Evolutionary conservation across 1,140 invertebrate species (phyloP), one percentile per base, ranked within the genome.

Genomic region (Cephus cinctus): DNA sequence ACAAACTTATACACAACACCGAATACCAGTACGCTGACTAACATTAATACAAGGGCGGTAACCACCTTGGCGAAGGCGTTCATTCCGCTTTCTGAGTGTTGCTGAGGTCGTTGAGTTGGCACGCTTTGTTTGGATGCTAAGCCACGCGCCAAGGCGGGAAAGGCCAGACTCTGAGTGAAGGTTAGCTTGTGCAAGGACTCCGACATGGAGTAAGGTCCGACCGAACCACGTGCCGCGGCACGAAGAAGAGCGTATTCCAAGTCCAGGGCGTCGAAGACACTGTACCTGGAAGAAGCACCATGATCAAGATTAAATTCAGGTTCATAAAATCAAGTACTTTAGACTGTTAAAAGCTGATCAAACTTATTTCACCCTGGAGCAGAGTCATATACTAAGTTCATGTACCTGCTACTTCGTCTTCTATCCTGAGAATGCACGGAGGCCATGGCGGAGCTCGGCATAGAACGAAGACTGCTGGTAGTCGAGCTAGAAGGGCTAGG

Each of bases 1-100:
- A 86, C 84, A 59, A 87, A 87, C 63, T 88, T 88, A 62, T 87
- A 88, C 16, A 89, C 84, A 2, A 88, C 83, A 8, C 85, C 81
- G 64, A 88, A 87, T 40, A 88, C 85, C 60, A 89, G 75, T 35
- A 88, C 83, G 56, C 84, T 86, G 16, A 88, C 83, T 6, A 87
- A 67, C 50, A 88, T 82, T 14, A 88, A 67, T 1, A 88, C 81
- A 4, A 87, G 69, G 4, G 86, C 85, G 0, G 86, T 88, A 20
- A 87, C 78, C 16, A 86, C 81, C 67, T 87, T 86, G 27, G 85
- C 85, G 61, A 85, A 86, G 27, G 81, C 82, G 67, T 86, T 86
- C 45, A 86, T 65, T 18, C 83, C 83, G 43, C 81, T 83, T 54
- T 85, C 83, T 11, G 79, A 69, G 20, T 78, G 80, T 65, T 84